A percentile compares a stretch with the other conserved stretches of the same genome.
Evolutionary conservation across 53 echinoderm and acorn worm genomes (phyloP).

Genomic region (Temnopleurus reevesii): DNA sequence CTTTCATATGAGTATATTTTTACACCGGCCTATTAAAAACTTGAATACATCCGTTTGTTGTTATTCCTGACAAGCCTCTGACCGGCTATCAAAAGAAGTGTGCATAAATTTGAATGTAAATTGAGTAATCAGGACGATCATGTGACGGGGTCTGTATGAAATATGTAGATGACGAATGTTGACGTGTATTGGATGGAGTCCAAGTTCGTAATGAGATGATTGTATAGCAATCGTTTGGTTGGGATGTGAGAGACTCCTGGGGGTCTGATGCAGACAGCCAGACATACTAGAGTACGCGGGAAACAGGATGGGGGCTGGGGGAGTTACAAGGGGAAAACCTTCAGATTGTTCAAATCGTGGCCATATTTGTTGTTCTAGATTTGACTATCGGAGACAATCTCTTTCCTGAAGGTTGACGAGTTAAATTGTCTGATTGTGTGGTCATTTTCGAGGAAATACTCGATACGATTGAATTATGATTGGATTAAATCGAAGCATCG

Average conservation of each 20-base stretch:
- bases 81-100: too few relatives aligned
- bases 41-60: too few relatives aligned
- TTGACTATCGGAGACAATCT: not conserved
- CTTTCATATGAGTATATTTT: conserved; percentile 6
- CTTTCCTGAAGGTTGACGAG: not conserved
- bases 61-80: too few relatives aligned
- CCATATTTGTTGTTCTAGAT: not conserved
- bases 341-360: not conserved
- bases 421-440: not conserved
- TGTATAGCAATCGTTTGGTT: not conserved
- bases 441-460: not conserved
- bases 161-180: conserved; percentile 7
- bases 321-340: not conserved
- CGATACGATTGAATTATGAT: too few relatives aligned
- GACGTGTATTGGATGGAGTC: conserved; percentile 1
- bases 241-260: not conserved
- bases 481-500: too few relatives aligned
- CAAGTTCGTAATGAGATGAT: not conserved
- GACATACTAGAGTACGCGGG: not conserved
- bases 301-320: not conserved
- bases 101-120: too few relatives aligned
- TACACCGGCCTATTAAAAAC: too few relatives aligned
- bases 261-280: not conserved
- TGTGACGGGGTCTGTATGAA: too few relatives aligned
- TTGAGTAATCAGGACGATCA: too few relatives aligned